Conservation (phyloP, 2,888 invertebrate species). For the Lymantria monacha region DNA sequence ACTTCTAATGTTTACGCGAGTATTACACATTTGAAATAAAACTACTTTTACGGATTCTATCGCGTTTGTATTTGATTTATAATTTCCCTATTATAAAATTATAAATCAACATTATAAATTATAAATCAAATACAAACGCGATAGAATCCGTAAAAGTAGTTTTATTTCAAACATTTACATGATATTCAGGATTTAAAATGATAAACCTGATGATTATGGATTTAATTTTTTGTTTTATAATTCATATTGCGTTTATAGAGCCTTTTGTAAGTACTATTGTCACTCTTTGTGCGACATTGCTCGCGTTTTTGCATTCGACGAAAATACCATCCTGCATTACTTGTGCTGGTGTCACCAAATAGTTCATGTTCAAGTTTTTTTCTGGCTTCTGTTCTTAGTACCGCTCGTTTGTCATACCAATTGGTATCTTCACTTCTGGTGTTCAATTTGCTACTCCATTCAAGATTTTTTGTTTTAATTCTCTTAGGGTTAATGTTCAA, state of each 20-base stretch:
- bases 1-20: too few relatives aligned
- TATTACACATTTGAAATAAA: too few relatives aligned
- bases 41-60: too few relatives aligned
- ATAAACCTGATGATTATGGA: too few relatives aligned
- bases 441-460: conserved; percentile 11
- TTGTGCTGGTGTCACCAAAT: conserved; percentile 55
- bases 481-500: conserved; percentile 15
- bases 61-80: too few relatives aligned
- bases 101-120: too few relatives aligned
- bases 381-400: conserved; percentile 60
- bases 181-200: too few relatives aligned
- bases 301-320: conserved; percentile 72
- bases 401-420: conserved; percentile 68
- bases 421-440: conserved; percentile 38
- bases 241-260: conserved; percentile 60
- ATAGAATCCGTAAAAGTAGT: too few relatives aligned
- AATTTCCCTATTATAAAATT: too few relatives aligned
- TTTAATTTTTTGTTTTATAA: conserved; percentile 63
- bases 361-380: conserved; percentile 60
- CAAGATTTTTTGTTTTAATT: conserved; percentile 10
- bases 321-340: conserved; percentile 74
- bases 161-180: too few relatives aligned
- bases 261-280: conserved; percentile 62
- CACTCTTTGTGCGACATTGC: conserved; percentile 64
- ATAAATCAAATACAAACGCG: too few relatives aligned